These are phyloP conservation scores for Agrilus biguttatus DNA, from an alignment of 2,888 invertebrate genomes.

Conservation along the genomic window DNA sequence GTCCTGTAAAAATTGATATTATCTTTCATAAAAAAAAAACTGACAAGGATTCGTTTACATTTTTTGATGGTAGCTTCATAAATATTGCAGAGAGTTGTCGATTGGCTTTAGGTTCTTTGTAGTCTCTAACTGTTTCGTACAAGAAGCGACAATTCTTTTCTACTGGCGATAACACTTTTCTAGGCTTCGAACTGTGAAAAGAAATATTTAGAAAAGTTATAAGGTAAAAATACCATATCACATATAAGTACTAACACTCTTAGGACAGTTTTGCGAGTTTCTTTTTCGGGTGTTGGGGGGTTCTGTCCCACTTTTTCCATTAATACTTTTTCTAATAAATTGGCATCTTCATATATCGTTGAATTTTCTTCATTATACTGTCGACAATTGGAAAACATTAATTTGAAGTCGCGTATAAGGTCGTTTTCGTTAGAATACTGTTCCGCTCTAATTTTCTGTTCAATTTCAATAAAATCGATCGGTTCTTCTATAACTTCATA, in stretches of 20 bases:
- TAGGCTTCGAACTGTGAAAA: constrained; percentile 25
- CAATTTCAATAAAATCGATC: constrained; percentile 89
- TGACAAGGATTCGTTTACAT: constrained; percentile 31
- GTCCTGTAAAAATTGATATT: constrained; percentile 37
- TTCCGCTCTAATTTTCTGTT: constrained; percentile 74
- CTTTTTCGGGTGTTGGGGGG: constrained; percentile 33
- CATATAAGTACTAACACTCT: constrained; percentile 25
- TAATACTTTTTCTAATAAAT: constrained; percentile 69
- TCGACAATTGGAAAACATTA: constrained; percentile 97
- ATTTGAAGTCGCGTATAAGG: constrained; percentile 67
- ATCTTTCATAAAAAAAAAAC: neutral
- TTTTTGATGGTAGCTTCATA: constrained; percentile 86
- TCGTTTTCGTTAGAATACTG: constrained; percentile 76
- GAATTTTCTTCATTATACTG: constrained; percentile 96
- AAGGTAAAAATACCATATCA: constrained; percentile 2
- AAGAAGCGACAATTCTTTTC: constrained; percentile 71
- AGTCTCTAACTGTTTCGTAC: constrained; percentile 82
- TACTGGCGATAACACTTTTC: constrained; percentile 41
- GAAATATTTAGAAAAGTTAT: constrained; percentile 5
- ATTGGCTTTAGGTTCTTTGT: constrained; percentile 66
- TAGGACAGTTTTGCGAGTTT: constrained; percentile 15
- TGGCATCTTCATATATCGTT: constrained; percentile 89
- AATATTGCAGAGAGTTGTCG: constrained; percentile 91
- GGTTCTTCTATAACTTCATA: constrained; percentile 88
- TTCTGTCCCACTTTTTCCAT: constrained; percentile 65